phyloP scores from a whole-genome alignment of 2,797 vertebrate genomes.

The Coilia nasus region DNA sequence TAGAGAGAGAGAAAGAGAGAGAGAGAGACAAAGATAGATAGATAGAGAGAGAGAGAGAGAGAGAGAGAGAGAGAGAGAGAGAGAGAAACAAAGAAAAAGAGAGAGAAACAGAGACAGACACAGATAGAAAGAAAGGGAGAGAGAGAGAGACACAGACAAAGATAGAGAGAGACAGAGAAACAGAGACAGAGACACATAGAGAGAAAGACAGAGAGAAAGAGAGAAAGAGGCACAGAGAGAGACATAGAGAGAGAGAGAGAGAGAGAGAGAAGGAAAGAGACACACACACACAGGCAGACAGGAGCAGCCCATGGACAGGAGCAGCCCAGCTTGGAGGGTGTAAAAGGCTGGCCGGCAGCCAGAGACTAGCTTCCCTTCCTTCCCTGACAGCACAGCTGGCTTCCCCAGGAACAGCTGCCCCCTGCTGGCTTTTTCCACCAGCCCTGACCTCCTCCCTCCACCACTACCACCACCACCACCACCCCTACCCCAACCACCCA shows the following conservation, averaged over 20 bases:
- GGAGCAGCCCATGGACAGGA: background rate
- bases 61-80: background rate
- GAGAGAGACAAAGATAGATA: no score
- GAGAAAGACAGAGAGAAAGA: no score
- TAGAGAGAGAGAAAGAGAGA: background rate
- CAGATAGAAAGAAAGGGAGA: background rate
- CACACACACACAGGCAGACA: background rate
- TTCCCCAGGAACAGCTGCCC: constrained; percentile 6
- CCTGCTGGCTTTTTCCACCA: background rate
- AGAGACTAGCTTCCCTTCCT: background rate
- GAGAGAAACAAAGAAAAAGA: no score
- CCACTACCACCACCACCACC: background rate
- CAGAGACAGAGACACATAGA: no score
- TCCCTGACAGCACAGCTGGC: constrained; percentile 24
- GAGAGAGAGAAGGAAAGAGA: background rate
- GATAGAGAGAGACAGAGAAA: no score
- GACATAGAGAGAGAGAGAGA: background rate
- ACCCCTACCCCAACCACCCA: no score
- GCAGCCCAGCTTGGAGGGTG: background rate
- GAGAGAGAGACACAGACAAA: no score
- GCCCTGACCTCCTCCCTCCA: background rate
- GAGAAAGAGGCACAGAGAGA: no score
- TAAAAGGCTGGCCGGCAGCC: background rate
- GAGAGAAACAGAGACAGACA: no score
- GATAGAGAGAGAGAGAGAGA: no score